These are phyloP conservation scores for Drosophila kuntzei DNA, from an alignment of 2,888 invertebrate genomes.

Conservation along the genomic window DNA sequence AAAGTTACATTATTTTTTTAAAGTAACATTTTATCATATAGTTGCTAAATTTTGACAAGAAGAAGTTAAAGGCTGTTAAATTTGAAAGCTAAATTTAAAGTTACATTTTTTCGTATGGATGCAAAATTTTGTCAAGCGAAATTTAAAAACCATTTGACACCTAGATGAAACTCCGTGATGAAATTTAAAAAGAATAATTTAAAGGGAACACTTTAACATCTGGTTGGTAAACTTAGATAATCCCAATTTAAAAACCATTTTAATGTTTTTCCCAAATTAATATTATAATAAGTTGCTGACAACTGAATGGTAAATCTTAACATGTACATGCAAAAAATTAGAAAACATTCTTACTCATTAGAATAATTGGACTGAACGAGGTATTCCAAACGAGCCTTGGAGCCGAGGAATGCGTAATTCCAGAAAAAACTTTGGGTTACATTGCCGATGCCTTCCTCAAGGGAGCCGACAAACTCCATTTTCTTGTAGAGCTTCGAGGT, in stretches of 20 bases:
- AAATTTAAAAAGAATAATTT: neutral
- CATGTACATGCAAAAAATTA: neutral
- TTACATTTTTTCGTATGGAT: neutral
- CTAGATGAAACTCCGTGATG: too few species aligned
- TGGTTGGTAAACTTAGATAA: neutral
- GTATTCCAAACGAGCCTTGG: constrained; percentile 90
- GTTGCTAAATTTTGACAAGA: neutral
- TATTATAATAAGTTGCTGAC: too few species aligned
- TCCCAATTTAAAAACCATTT: too few species aligned
- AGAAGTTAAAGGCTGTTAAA: too few species aligned
- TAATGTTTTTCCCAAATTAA: too few species aligned
- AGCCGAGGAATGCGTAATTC: constrained; percentile 92
- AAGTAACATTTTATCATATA: too few species aligned
- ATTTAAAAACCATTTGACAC: too few species aligned
- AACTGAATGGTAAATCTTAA: neutral
- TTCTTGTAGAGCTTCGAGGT: constrained; percentile 88
- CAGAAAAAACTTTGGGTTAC: constrained; percentile 91
- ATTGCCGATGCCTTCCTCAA: constrained; percentile 90
- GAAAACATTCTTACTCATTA: constrained; percentile 85
- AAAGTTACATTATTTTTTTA: too few species aligned
- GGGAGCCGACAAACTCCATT: constrained; percentile 89
- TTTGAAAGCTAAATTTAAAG: too few species aligned
- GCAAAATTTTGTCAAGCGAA: neutral
- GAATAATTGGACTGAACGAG: constrained; percentile 90
- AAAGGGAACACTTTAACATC: neutral